phyloP scores from a whole-genome alignment of 2,113 vertebrate species.

The Oreotragus oreotragus region DNA sequence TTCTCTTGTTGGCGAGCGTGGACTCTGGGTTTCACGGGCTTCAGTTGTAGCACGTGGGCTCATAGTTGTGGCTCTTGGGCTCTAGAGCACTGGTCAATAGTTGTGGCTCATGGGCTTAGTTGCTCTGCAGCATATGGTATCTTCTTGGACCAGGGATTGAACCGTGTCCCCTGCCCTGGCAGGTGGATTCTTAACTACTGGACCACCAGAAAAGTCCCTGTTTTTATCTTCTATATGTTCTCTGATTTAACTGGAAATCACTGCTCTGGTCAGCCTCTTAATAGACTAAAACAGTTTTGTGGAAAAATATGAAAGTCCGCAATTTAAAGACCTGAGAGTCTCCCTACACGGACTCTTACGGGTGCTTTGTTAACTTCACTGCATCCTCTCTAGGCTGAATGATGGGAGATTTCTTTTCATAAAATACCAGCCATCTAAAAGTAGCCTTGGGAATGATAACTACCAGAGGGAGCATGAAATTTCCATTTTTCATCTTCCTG shows the following conservation, averaged over 20 bases:
- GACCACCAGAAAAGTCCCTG: not conserved
- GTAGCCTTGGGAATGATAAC: slow-evolving; percentile 6
- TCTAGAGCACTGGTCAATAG: not conserved
- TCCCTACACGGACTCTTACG: not conserved
- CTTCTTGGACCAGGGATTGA: not conserved
- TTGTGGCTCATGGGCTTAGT: not conserved
- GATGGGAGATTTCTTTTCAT: slow-evolving; percentile 23
- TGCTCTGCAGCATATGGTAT: not conserved
- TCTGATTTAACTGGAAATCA: slow-evolving; percentile 30
- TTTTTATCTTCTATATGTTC: slow-evolving; percentile 5
- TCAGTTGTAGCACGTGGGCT: not conserved
- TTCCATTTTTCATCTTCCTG: slow-evolving; percentile 1
- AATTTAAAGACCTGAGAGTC: not conserved
- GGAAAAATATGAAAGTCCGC: not conserved
- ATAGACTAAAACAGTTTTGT: slow-evolving; percentile 10
- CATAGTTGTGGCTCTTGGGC: not conserved
- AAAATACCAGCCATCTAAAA: slow-evolving; percentile 4
- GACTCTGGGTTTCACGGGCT: not conserved
- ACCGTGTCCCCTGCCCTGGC: not conserved
- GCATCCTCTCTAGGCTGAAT: not conserved
- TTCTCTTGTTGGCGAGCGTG: not conserved
- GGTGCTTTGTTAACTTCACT: slow-evolving; percentile 6
- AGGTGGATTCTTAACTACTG: not conserved
- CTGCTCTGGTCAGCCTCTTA: not conserved
- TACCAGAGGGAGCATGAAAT: not conserved